phyloP scores from a whole-genome alignment of 2,797 vertebrate species.

The Echeneis naucrates region DNA sequence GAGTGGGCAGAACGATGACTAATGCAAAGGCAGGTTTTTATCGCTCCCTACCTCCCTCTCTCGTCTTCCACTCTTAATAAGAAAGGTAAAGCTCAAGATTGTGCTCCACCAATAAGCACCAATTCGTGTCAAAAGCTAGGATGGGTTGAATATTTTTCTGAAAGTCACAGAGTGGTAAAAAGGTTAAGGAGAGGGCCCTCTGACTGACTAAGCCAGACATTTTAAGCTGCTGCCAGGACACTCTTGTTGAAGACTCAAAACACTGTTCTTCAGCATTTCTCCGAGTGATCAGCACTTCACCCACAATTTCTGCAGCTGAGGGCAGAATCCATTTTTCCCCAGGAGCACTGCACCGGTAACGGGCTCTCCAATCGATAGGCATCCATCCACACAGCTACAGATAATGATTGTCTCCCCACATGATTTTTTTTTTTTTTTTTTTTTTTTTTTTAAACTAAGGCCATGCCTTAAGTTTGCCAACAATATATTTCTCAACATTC shows the following conservation, averaged over 20 bases:
- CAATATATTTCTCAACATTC: slow-evolving; percentile 30
- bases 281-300: slow-evolving; percentile 49
- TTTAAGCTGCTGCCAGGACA: slow-evolving; percentile 22
- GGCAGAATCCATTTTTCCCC: slow-evolving; percentile 41
- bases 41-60: slow-evolving; percentile 25
- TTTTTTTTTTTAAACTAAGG: slow-evolving; percentile 38
- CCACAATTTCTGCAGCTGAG: slow-evolving; percentile 31
- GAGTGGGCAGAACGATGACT: slow-evolving; percentile 46
- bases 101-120: slow-evolving; percentile 19
- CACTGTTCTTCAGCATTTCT: slow-evolving; percentile 32
- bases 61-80: slow-evolving; percentile 19
- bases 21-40: slow-evolving; percentile 49
- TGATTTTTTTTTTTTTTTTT: slow-evolving; percentile 49
- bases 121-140: slow-evolving; percentile 26
- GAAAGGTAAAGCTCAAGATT: slow-evolving; percentile 22
- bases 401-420: slow-evolving; percentile 40
- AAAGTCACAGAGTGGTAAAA: not conserved
- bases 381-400: slow-evolving; percentile 36
- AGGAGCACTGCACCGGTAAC: slow-evolving; percentile 10
- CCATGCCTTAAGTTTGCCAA: slow-evolving; percentile 35
- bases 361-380: slow-evolving; percentile 46
- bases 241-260: slow-evolving; percentile 17
- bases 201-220: slow-evolving; percentile 39
- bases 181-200: not conserved
- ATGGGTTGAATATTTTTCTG: slow-evolving; percentile 14